Evolutionary conservation across 2,797 vertebrate genomes (phyloP), one percentile per base, ranked within the genome.

Genomic region (Centroberyx gerrardi): DNA sequence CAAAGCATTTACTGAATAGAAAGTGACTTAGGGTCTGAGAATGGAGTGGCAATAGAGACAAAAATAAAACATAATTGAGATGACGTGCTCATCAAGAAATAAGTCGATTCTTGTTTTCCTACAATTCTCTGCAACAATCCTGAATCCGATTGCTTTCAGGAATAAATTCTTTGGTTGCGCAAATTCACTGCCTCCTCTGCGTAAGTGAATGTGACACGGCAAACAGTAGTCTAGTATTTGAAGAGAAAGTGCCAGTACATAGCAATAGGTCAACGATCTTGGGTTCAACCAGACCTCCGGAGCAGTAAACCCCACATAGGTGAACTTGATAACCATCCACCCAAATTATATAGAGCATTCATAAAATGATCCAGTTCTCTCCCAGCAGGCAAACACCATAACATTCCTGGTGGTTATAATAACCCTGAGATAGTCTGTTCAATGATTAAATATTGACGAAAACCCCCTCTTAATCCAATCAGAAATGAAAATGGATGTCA

Each of bases 161-260:
- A 63, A 51, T 14, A 36, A 60, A 71, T 49, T 28, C 13, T 15
- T 40, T 31, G 17, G 52, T 85, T 93, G 81, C 56, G 54, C 87
- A 92, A 87, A 89, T 15, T 65, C 46, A 7, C 52, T 49, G 38
- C 51, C 62, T 87, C 81, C 58, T 49, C 80, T 82, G 72, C 52
- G 71, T 72, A 75, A 60, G 76, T 60, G 28, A 72, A 85, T 88
- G 80, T 81, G 82, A 72, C 91, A 92, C 80, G 74, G 88, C 90
- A 95, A 95, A 95, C 94, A 95, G 86, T 81, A 83, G 91, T 74
- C 54, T 8, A 81, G 87, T 95, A 90, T 95, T 95, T 96, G 93
- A 93, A 92, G 92, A 94, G 92, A 95, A 95, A 94, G 93, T 94
- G 88, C 79, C 89, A 81, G 93, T 83, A 93, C 93, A 95, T 78